Percentiles rank a stretch among this genome's conserved stretches.
phyloP scores from a whole-genome alignment of 1,140 invertebrate genomes.

The Rhopalosiphum padi region DNA sequence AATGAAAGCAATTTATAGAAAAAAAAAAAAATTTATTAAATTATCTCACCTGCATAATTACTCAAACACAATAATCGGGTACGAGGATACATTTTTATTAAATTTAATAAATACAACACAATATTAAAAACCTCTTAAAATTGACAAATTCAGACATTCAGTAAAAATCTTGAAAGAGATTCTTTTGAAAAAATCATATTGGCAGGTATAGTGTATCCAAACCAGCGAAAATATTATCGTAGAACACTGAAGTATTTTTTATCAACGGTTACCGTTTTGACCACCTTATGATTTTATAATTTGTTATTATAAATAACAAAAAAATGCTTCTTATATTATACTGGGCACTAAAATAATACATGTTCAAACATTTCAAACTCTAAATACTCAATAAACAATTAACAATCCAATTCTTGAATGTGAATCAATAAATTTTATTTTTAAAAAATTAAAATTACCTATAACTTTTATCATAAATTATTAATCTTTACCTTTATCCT shows the following conservation, averaged over 20 bases:
- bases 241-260: not conserved
- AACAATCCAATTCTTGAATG: not conserved
- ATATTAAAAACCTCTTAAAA: not conserved
- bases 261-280: not conserved
- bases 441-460: not conserved
- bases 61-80: not conserved
- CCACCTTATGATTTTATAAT: not conserved
- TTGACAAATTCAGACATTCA: not conserved
- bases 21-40: not conserved
- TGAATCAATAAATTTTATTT: not conserved
- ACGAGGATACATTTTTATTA: not conserved
- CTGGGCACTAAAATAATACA: not conserved
- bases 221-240: not conserved
- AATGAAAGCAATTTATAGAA: not conserved
- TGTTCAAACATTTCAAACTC: not conserved
- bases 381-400: not conserved
- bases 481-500: not conserved
- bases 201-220: not conserved
- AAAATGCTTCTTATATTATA: not conserved
- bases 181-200: conserved; percentile 30
- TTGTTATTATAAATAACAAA: not conserved
- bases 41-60: conserved; percentile 2
- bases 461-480: not conserved
- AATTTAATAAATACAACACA: not conserved
- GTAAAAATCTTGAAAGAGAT: conserved; percentile 7